Evolutionary conservation across 2,113 vertebrate genomes (phyloP).

Genomic region (Solenodon paradoxus): DNA sequence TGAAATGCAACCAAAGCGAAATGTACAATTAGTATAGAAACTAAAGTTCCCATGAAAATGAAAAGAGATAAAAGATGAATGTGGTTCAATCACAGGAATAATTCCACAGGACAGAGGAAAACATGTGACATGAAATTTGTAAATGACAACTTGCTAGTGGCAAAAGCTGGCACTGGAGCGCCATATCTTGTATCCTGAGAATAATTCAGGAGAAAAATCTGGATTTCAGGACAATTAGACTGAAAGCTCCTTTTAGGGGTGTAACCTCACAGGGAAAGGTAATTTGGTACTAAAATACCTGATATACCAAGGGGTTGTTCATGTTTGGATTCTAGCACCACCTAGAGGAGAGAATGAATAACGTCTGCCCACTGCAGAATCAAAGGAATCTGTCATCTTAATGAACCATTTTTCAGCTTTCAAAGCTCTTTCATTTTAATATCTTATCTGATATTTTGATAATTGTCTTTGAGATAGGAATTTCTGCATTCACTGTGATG

Average conservation of each 20-base stretch:
- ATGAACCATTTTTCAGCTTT: slow-evolving; percentile 17
- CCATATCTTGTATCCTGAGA: neutral
- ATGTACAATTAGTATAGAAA: neutral
- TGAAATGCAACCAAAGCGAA: neutral
- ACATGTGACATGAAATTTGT: too few species aligned
- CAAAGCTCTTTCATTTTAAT: neutral
- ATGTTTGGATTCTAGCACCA: slow-evolving; percentile 77
- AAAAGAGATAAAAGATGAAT: neutral
- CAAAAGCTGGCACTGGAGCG: neutral
- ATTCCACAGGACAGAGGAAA: neutral
- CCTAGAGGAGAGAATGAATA: slow-evolving; percentile 73
- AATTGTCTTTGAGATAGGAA: neutral
- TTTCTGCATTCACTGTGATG: neutral
- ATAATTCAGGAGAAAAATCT: neutral
- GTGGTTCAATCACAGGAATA: neutral
- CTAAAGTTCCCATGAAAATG: neutral
- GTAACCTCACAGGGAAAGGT: neutral
- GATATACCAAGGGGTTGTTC: neutral
- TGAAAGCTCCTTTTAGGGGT: neutral
- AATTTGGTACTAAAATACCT: neutral
- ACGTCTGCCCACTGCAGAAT: neutral
- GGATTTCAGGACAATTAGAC: neutral
- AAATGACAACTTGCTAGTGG: neutral
- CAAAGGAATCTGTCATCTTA: neutral
- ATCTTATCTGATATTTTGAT: neutral